Evolutionary conservation across 1,140 invertebrate species (phyloP), one percentile per base, ranked within the genome.

Genomic region (Pseudomyrmex gracilis): DNA sequence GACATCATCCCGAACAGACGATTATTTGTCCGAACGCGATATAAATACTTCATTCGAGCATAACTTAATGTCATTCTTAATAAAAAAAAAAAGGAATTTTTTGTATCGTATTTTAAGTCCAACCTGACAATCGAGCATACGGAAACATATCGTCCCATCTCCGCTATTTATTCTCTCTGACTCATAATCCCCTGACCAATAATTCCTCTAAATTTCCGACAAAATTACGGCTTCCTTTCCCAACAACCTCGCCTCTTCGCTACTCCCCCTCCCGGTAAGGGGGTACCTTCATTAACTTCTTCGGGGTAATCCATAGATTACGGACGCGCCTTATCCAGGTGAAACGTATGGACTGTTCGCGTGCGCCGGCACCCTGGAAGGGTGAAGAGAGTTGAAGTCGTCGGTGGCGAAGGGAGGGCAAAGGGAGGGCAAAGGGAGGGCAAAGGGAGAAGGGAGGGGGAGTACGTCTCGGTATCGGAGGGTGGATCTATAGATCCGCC

Each of bases 271-370:
- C 70, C 86, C 61, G 15, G 15, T 15, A 17, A 20, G 67, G 71
- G 57, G 55, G 64, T 66, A 55, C 83, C 87, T 88, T 88, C 87
- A 89, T 89, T 89, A 89, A 89, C 87, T 88, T 82, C 84, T 88
- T 73, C 73, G 87, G 85, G 88, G 90, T 80, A 91, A 91, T 89
- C 90, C 91, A 89, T 87, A 88, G 84, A 90, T 91, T 90, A 89
- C 60, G 84, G 90, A 92, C 91, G 91, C 90, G 90, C 68, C 90
- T 86, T 68, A 83, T 90, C 85, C 87, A 90, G 88, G 87, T 91
- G 90, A 92, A 92, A 92, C 91, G 90, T 92, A 92, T 91, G 90
- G 90, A 90, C 90, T 90, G 89, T 91, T 92, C 85, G 91, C 91
- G 91, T 92, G 91, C 90, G 87, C 84, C 84, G 85, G 73, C 43